These are phyloP conservation scores for Venturia canescens DNA, from an alignment of 1,140 invertebrate species.

Conservation along the genomic window DNA sequence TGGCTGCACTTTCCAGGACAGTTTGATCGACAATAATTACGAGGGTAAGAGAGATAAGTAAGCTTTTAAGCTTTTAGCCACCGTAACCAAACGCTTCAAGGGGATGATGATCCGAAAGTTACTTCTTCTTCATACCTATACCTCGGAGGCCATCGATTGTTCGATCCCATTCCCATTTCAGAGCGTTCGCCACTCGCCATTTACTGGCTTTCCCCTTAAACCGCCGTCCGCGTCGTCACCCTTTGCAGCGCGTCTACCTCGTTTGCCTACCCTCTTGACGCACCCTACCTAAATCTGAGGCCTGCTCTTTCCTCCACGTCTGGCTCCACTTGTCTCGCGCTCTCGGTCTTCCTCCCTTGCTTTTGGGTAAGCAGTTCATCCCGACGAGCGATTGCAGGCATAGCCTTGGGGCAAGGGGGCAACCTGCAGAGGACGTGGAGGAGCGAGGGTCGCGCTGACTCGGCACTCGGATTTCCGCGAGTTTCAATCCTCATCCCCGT, in stretches of 20 bases:
- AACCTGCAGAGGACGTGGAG: slow-evolving; percentile 35
- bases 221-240: no score
- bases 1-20: slow-evolving; percentile 26
- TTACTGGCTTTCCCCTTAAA: not conserved
- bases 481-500: slow-evolving; percentile 33
- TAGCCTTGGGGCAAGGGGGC: slow-evolving; percentile 43
- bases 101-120: slow-evolving; percentile 10
- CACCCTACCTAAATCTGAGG: slow-evolving; percentile 26
- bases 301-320: not conserved
- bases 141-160: slow-evolving; percentile 18
- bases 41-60: slow-evolving; percentile 32
- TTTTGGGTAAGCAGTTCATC: no score
- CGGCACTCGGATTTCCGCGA: slow-evolving; percentile 51
- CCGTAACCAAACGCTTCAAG: not conserved
- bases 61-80: slow-evolving; percentile 8
- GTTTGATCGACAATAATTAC: slow-evolving; percentile 53
- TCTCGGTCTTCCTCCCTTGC: no score
- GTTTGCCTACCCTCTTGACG: not conserved
- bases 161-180: not conserved
- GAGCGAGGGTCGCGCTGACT: slow-evolving; percentile 53
- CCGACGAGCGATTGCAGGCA: slow-evolving; percentile 45
- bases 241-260: no score
- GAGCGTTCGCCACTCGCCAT: slow-evolving; percentile 9
- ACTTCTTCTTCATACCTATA: slow-evolving; percentile 14
- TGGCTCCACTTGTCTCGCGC: slow-evolving; percentile 8